Evolutionary conservation across 2,888 invertebrate species (phyloP).

Genomic region (Pedicia rivosa): DNA sequence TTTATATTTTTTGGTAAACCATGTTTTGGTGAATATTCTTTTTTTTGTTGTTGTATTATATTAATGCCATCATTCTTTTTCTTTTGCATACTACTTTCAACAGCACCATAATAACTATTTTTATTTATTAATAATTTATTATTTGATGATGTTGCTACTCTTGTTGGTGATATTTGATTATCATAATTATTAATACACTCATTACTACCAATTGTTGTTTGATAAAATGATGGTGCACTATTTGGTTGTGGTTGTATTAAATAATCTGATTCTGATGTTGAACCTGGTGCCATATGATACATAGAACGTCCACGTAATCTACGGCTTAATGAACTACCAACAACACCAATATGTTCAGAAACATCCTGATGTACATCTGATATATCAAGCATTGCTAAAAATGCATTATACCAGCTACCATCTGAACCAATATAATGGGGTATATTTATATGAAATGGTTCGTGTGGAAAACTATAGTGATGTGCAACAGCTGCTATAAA

Average conservation of each 20-base stretch:
- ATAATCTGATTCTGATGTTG: constrained; percentile 35
- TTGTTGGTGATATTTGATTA: background rate
- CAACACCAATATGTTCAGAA: constrained; percentile 81
- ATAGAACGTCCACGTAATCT: constrained; percentile 59
- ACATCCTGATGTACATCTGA: constrained; percentile 89
- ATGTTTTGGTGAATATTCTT: constrained; percentile 17
- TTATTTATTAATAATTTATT: too few relatives aligned
- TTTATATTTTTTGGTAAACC: constrained; percentile 14
- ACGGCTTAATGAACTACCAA: constrained; percentile 63
- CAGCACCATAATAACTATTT: too few relatives aligned
- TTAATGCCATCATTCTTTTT: constrained; percentile 12
- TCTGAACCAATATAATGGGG: constrained; percentile 33
- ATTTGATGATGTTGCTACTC: too few relatives aligned
- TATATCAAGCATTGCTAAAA: constrained; percentile 91
- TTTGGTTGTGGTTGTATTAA: constrained; percentile 19
- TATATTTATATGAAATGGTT: constrained; percentile 53
- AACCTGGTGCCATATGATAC: constrained; percentile 57
- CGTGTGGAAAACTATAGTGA: constrained; percentile 90
- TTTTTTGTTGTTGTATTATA: constrained; percentile 14
- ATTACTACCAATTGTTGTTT: background rate
- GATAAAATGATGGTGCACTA: constrained; percentile 12
- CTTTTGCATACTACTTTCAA: background rate
- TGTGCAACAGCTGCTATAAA: constrained; percentile 90
- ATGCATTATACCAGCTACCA: constrained; percentile 54
- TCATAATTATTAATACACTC: background rate